Evolutionary conservation across 2,113 vertebrate species (phyloP).

Genomic region (Mesembrinibis cayennensis): DNA sequence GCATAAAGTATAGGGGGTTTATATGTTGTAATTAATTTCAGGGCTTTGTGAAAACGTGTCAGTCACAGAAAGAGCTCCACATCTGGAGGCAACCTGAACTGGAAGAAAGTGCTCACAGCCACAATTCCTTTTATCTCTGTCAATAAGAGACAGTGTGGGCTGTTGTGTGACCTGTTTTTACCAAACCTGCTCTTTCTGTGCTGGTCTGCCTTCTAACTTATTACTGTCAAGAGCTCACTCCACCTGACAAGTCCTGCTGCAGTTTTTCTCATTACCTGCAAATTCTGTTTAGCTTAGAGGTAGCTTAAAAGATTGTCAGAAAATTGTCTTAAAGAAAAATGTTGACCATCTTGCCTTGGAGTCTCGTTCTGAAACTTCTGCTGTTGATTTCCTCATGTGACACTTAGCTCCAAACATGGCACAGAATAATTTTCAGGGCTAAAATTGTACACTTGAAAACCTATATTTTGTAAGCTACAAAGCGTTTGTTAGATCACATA

Average conservation of each 20-base stretch:
- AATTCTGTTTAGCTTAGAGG: background rate
- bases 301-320: background rate
- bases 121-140: background rate
- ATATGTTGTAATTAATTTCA: background rate
- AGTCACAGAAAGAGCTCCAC: background rate
- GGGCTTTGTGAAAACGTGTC: background rate
- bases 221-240: background rate
- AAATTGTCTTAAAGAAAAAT: background rate
- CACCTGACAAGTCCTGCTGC: background rate
- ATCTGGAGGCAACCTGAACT: background rate
- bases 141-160: background rate
- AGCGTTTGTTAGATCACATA: background rate
- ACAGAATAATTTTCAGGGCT: background rate
- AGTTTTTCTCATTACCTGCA: background rate
- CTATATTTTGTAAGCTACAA: background rate
- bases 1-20: background rate
- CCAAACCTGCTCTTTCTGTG: background rate
- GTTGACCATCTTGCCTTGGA: background rate
- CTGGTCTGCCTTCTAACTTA: background rate
- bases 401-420: background rate
- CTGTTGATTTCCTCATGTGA: background rate
- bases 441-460: background rate
- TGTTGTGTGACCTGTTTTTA: background rate
- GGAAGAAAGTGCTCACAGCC: background rate
- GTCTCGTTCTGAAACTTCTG: background rate